Conservation (phyloP, 2,113 vertebrate species). For the Sander lucioperca region DNA sequence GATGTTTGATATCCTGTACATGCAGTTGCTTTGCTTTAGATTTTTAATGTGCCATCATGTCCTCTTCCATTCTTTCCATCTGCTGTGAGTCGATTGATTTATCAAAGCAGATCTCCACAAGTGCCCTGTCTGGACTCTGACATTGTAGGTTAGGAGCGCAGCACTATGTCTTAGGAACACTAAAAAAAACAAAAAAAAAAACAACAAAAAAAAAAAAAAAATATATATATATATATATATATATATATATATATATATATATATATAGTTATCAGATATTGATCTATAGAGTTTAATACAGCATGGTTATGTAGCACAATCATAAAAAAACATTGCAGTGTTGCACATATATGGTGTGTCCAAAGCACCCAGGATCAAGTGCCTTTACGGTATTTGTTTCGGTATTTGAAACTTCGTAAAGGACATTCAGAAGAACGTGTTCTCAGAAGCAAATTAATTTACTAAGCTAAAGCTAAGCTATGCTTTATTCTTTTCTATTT, state of each 20-base stretch:
- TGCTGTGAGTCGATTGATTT: slow-evolving; percentile 8
- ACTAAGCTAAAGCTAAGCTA: slow-evolving; percentile 29
- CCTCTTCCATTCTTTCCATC: slow-evolving; percentile 1
- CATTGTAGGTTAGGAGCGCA: not conserved
- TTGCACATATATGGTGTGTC: slow-evolving; percentile 69
- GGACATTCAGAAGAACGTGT: slow-evolving; percentile 40
- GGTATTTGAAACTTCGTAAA: slow-evolving; percentile 36
- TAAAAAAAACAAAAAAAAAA: too few relatives aligned
- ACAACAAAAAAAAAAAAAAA: too few relatives aligned
- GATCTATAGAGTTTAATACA: slow-evolving; percentile 57
- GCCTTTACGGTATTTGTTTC: slow-evolving; percentile 11
- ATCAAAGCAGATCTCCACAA: slow-evolving; percentile 13
- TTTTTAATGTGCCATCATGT: slow-evolving; percentile 53
- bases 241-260: too few relatives aligned
- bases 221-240: too few relatives aligned
- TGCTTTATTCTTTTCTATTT: slow-evolving; percentile 44
- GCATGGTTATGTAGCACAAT: slow-evolving; percentile 58
- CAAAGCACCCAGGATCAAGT: slow-evolving; percentile 1
- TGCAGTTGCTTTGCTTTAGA: slow-evolving; percentile 62
- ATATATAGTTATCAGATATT: slow-evolving; percentile 43
- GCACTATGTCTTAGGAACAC: slow-evolving; percentile 13
- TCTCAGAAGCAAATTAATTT: slow-evolving; percentile 28
- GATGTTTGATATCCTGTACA: slow-evolving; percentile 35
- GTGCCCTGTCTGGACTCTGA: slow-evolving; percentile 26
- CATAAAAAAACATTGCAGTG: slow-evolving; percentile 48